Conservation (phyloP, 92 coral and sea anemone genomes). For the Parazoanthus darwini region DNA sequence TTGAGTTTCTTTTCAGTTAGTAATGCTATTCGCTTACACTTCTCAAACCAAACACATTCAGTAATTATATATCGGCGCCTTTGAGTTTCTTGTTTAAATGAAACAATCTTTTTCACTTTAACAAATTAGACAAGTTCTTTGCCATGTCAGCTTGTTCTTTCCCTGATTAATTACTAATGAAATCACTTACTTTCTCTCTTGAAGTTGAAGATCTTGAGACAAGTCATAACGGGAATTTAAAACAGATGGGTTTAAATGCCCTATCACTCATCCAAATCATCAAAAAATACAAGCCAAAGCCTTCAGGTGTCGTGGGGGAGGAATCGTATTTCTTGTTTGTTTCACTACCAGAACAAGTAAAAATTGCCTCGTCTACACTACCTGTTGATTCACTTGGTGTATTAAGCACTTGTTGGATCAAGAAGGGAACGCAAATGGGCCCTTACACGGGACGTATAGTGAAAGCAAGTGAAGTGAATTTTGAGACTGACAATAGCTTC, state of each 20-base stretch:
- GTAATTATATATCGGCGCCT: slow-evolving; percentile 21
- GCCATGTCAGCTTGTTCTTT: slow-evolving; percentile 26
- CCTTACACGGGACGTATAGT: slow-evolving; percentile 96
- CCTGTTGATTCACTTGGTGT: slow-evolving; percentile 98
- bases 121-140: slow-evolving; percentile 46
- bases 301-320: slow-evolving; percentile 64
- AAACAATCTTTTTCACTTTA: slow-evolving; percentile 52
- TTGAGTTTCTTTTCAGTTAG: neutral
- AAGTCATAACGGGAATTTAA: slow-evolving; percentile 55
- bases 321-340: slow-evolving; percentile 90
- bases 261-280: slow-evolving; percentile 79
- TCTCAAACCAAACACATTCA: slow-evolving; percentile 26
- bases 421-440: slow-evolving; percentile 99
- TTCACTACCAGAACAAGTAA: slow-evolving; percentile 95
- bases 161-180: slow-evolving; percentile 22
- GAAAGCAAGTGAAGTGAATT: slow-evolving; percentile 85
- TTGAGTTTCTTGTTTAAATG: slow-evolving; percentile 43
- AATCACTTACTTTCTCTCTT: neutral
- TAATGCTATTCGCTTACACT: slow-evolving; percentile 19
- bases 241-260: slow-evolving; percentile 77
- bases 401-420: slow-evolving; percentile 98
- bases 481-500: slow-evolving; percentile 87
- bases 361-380: slow-evolving; percentile 91
- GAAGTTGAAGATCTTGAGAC: slow-evolving; percentile 50
- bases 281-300: slow-evolving; percentile 75